Base-by-base conservation (phyloP, 2,113 vertebrate species). In the Ciconia stormi region DNA sequence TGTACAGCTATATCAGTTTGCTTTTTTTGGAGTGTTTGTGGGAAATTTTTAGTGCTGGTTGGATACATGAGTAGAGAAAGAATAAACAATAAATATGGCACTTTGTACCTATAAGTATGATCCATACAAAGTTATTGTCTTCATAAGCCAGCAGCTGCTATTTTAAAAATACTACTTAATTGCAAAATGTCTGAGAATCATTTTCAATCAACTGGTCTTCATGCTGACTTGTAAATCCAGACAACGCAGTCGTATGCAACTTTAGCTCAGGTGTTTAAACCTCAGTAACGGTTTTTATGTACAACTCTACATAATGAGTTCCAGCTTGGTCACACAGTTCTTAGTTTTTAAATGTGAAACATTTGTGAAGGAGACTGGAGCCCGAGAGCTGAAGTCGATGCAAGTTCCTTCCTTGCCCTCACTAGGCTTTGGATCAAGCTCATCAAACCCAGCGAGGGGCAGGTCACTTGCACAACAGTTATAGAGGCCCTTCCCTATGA, bases 401-500 rank as follows among this genome's bases (percentile, higher is more conserved):
- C 4, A 9, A 44, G 32, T 78, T 94, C 34, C 61, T 91, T 88
- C 82, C 72, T 73, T 59, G 44, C 42, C 72, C 56, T 90, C 82
- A 2, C 4, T 87, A 70, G 80, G 89, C 83, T 80, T 69, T 52
- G 70, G 71, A 55, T 88, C 36, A 59, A 74, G 42, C 42, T 91
- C 82, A 65, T 91, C 82, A 85, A 70, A 42, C 80, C 72, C 91
- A 76, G 79, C 36, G 4, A 98, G 96, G 96, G 92, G 92, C 96
- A 97, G 90, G 87, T 93, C 19, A 23, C 96, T 98, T 63, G 93
- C 81, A 72, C 96, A 97, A 82, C 92, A 92, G 79, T 97, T 95
- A 92, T 13, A 52, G 95, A 84, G 87, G 89, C 89, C 97, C 95
- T 97, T 96, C 96, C 91, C 93, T 58, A 19, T 91, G 97, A 97